Percentiles rank a stretch among this genome's conserved stretches.
Evolutionary conservation across 2,888 invertebrate species (phyloP).

Genomic region (Ornithoptera priamus): DNA sequence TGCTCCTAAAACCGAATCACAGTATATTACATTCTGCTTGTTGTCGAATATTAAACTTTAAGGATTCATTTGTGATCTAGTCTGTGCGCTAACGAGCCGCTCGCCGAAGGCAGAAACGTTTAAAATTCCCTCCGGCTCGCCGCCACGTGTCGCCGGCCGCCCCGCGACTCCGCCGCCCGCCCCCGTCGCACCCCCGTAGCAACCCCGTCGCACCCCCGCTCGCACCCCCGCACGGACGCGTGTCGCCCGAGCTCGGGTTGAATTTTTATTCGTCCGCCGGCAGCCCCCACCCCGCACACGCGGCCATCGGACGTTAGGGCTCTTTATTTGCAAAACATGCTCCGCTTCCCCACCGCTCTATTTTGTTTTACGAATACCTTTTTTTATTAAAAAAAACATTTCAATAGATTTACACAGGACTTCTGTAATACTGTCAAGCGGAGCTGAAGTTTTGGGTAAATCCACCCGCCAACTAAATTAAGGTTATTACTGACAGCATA

Average conservation of each 20-base stretch:
- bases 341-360: conserved; percentile 15
- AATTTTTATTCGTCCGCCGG: conserved; percentile 25
- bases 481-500: no score
- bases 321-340: conserved; percentile 27
- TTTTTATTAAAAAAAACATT: neutral
- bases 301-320: neutral
- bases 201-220: no score
- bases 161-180: conserved; percentile 4
- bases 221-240: no score
- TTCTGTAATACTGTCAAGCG: no score
- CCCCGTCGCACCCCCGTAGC: neutral
- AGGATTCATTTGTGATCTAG: conserved; percentile 5
- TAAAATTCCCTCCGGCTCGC: conserved; percentile 20
- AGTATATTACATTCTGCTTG: no score
- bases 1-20: no score
- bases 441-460: no score
- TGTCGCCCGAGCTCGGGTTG: neutral
- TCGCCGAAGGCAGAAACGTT: conserved; percentile 4
- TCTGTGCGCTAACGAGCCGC: conserved; percentile 21
- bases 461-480: no score
- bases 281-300: neutral
- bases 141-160: conserved; percentile 24
- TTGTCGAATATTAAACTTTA: no score
- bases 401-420: no score
- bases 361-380: conserved; percentile 1